Base-by-base conservation (phyloP, 1,140 invertebrate species). In the Drosophila tsacasi region DNA sequence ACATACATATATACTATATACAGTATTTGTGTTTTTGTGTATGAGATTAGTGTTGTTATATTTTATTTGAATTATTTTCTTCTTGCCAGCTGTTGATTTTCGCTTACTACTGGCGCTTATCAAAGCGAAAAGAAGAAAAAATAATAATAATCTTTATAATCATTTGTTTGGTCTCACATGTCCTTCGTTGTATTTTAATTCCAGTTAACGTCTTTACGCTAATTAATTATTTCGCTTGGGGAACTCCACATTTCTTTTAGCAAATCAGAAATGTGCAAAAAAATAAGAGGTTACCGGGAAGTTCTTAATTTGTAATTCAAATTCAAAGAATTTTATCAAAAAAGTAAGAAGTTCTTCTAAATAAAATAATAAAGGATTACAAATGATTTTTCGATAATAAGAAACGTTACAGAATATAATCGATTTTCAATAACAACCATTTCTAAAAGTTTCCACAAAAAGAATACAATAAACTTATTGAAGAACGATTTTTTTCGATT, bases 141-240 rank as follows among this genome's bases (percentile, higher is more conserved):
- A 52, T 32, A 13, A 32, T 19, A 13, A 13, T 52, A 52, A 52
- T 32, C 27, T 9, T 1, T 30, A 30, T 21, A 30, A 52, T 52
- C 27, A 25, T 52, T 63, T 49, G 65, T 58, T 32, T 23, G 52
- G 61, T 66, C 52, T 23, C 62, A 52, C 46, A 52, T 69, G 62
- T 63, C 58, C 58, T 35, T 27, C 8, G 7, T 40, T 13, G 35
- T 7, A 17, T 71, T 46, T 32, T 21, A 17, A 35, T 65, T 9
- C 3, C 27, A 17, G 13, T 76, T 54, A 73, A 30, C 58, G 52
- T 35, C 8, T 32, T 49, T n/a, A 12, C 32, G 57, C 39, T 76
- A 78, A 78, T 78, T 69, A 50, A 77, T 50, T 39, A 76, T 49
- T 37, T 74, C 19, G 9, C 25, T 32, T 55, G 49, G 40, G 39